Evolutionary conservation across 92 coral and sea anemone genomes (phyloP).

Genomic region (Muricea muricata): DNA sequence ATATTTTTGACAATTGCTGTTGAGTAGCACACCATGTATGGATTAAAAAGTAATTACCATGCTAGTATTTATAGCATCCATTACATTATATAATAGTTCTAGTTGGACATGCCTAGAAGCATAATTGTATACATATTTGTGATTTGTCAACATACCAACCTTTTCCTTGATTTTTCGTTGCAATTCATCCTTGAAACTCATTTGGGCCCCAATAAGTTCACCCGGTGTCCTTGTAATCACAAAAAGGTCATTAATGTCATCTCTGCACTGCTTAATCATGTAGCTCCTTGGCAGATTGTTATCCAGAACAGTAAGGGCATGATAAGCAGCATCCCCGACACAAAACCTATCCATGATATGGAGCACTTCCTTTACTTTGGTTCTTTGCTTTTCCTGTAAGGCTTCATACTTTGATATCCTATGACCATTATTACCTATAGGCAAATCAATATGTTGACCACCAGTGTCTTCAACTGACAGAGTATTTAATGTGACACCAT

Average conservation of each 20-base stretch:
- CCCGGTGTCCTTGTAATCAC: not conserved
- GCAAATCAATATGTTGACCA: no score
- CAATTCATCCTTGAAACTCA: conserved; percentile 7
- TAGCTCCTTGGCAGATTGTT: conserved; percentile 2
- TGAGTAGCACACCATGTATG: no score
- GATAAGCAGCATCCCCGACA: conserved; percentile 25
- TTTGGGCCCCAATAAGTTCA: not conserved
- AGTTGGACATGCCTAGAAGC: no score
- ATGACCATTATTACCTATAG: not conserved
- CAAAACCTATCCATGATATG: conserved; percentile 16
- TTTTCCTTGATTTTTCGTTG: not conserved
- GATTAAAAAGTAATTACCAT: no score
- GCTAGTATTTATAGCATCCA: no score
- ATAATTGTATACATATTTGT: no score
- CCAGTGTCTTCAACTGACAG: not conserved
- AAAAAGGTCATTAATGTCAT: not conserved
- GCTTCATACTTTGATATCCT: conserved; percentile 32
- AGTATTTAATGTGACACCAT: not conserved
- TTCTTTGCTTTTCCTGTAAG: conserved; percentile 19
- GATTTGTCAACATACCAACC: not conserved
- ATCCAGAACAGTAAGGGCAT: not conserved
- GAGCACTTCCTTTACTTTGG: conserved; percentile 18
- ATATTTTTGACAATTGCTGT: no score
- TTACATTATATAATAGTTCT: no score
- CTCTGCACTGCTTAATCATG: conserved; percentile 1